Evolutionary conservation across 2,113 vertebrate genomes (phyloP).

Genomic region (Pteruthius melanotis): DNA sequence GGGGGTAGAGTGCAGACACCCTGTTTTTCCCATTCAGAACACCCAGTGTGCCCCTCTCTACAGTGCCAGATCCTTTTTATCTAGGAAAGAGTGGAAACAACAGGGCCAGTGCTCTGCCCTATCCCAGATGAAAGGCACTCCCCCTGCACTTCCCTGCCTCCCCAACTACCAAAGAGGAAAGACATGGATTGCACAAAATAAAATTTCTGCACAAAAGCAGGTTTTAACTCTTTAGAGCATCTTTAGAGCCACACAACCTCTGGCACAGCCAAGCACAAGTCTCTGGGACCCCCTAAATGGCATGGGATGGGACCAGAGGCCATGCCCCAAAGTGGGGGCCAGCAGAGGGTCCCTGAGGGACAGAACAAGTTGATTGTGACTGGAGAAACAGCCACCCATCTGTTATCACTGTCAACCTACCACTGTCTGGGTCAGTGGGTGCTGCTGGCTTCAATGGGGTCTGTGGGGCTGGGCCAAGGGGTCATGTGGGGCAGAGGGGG

Average conservation of each 20-base stretch:
- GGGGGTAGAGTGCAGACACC: not conserved
- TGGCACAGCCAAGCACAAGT: not conserved
- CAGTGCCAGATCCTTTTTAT: not conserved
- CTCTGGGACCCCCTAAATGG: not conserved
- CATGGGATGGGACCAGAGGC: too few species aligned
- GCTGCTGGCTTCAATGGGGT: not conserved
- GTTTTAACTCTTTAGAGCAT: not conserved
- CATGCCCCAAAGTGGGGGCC: too few species aligned
- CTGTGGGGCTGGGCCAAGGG: not conserved
- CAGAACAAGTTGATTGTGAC: not conserved
- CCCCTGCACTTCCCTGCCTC: too few species aligned
- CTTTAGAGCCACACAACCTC: accelerated
- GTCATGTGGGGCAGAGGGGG: not conserved
- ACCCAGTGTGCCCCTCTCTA: not conserved
- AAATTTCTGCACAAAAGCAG: not conserved
- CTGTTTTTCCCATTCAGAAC: not conserved
- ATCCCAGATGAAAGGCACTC: not conserved
- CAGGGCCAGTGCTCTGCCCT: not conserved
- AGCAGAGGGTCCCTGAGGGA: not conserved
- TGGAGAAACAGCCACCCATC: not conserved
- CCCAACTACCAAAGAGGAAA: not conserved
- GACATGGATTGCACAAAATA: not conserved
- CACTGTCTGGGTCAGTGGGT: not conserved
- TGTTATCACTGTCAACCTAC: not conserved
- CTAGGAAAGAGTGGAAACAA: not conserved